Base-by-base conservation (phyloP, 2,797 vertebrate species). In the Aotus griseimembra region DNA sequence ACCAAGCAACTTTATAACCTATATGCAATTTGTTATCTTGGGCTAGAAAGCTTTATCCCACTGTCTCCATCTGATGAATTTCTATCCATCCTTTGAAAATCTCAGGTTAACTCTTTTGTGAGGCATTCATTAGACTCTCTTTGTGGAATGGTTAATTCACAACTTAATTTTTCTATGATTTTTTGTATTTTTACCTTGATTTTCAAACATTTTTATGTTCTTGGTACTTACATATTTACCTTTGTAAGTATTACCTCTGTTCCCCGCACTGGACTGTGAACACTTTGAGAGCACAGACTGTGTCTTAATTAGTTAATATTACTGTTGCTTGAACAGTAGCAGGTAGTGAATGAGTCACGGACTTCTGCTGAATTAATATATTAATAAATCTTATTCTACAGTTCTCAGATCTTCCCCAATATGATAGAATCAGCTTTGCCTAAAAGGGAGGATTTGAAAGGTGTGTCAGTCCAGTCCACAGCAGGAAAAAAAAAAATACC, bases 351-450 rank as follows among this genome's bases (percentile, higher is more conserved):
- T n/a, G 20, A 24, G 20, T 81, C 52, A 44, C 20, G 36, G 70
- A 87, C 80, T 10, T 94, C 97, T 95, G 61, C n/a, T 55, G 28
- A 93, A 70, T 92, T 80, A 75, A 90, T 83, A 15, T 87, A 72
- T 67, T 67, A 67, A n/a, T 19, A 67, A 95, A 92, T 70, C 44
- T 41, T 84, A 22, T 24, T 33, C 33, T 19, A 17, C 7, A 19
- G 14, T 14, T 48, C 58, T 88, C 58, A 70, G 33, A 90, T 70
- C 7, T 84, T 94, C 20, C 39, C 76, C 82, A 81, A 76, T 4
- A 46, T 90, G 88, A 84, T 28, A 0, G 52, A 80, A 52, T 79
- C 15, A 50, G 46, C 41, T 79, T 75, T 84, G 22, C 30, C 30
- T 90, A 76, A 93, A 89, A 94, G n/a, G 17, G 86, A 77, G 36